Evolutionary conservation across 1,140 invertebrate species (phyloP).

Genomic region (Neotoxoptera formosana): DNA sequence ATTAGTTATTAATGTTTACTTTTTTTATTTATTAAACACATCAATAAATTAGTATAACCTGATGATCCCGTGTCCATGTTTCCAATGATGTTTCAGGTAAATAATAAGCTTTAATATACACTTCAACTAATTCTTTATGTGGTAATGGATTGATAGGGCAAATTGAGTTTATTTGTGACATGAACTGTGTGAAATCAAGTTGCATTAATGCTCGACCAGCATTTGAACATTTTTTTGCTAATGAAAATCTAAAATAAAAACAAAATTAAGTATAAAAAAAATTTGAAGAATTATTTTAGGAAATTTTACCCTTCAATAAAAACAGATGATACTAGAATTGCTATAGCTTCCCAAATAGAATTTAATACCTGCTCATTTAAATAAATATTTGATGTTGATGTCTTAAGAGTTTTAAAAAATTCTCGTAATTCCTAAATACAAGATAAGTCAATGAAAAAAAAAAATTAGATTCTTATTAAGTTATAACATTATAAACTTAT

Average conservation of each 20-base stretch:
- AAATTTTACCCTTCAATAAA: slow-evolving; percentile 50
- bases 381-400: slow-evolving; percentile 44
- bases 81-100: slow-evolving; percentile 87
- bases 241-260: slow-evolving; percentile 75
- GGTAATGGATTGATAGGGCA: slow-evolving; percentile 84
- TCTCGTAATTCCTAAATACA: slow-evolving; percentile 19
- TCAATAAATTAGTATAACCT: slow-evolving; percentile 65
- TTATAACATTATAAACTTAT: no score
- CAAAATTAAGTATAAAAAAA: neutral
- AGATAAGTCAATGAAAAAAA: neutral
- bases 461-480: slow-evolving; percentile 12
- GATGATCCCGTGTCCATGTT: slow-evolving; percentile 85
- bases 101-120: slow-evolving; percentile 97
- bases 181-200: slow-evolving; percentile 94
- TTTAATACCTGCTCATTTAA: slow-evolving; percentile 45
- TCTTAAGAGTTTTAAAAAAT: slow-evolving; percentile 52
- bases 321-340: slow-evolving; percentile 36
- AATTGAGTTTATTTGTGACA: slow-evolving; percentile 89
- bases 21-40: neutral
- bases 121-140: slow-evolving; percentile 89
- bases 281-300: neutral
- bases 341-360: slow-evolving; percentile 52
- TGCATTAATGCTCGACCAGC: slow-evolving; percentile 97
- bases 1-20: slow-evolving; percentile 39
- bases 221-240: slow-evolving; percentile 92